These are phyloP conservation scores for Eristalinus sepulchralis DNA, from an alignment of 2,888 invertebrate species.

Conservation along the genomic window DNA sequence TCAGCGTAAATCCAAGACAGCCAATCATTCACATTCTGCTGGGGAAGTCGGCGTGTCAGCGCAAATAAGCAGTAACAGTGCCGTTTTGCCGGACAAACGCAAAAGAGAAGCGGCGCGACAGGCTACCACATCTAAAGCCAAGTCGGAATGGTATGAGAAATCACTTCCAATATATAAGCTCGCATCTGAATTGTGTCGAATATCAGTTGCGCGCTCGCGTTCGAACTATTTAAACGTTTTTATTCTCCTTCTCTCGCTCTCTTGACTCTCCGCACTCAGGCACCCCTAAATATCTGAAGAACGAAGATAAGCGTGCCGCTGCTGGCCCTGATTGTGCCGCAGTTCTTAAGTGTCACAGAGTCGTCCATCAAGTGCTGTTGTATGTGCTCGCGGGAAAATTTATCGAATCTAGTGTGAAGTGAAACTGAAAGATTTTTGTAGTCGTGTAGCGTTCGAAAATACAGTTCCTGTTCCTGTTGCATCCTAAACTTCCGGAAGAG, in stretches of 20 bases:
- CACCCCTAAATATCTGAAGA: constrained; percentile 15
- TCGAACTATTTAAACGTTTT: constrained; percentile 60
- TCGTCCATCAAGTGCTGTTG: background rate
- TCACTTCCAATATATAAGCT: constrained; percentile 49
- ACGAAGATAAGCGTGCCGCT: background rate
- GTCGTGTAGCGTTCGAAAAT: background rate
- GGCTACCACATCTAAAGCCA: background rate
- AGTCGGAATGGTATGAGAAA: background rate
- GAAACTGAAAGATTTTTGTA: background rate
- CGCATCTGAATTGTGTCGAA: constrained; percentile 37
- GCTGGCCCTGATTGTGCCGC: background rate
- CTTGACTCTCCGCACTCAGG: background rate
- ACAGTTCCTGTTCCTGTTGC: background rate
- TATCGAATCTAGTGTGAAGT: background rate
- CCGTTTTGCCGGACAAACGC: background rate
- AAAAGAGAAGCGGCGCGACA: background rate
- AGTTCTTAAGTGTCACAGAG: background rate
- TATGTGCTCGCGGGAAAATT: background rate
- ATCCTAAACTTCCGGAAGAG: background rate
- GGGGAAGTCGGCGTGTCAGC: constrained; percentile 6
- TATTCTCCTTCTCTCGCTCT: background rate
- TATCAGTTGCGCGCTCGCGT: constrained; percentile 58
- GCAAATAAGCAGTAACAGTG: background rate
- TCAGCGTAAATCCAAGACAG: background rate
- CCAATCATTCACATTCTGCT: background rate